phyloP scores from a whole-genome alignment of 2,113 vertebrate species.

The Ia io region DNA sequence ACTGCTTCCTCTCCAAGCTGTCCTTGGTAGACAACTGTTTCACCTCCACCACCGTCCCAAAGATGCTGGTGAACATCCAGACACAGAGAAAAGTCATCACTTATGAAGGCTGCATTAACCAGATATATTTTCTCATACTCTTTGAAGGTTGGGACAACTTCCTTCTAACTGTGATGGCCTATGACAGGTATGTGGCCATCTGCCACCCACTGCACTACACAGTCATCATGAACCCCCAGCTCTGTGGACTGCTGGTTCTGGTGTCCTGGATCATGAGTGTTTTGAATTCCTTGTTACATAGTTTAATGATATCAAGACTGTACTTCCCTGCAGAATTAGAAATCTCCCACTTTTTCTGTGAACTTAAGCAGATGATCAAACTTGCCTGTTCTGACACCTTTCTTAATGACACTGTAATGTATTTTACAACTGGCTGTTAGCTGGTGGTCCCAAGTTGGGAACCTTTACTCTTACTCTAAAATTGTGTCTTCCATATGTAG shows the following conservation, averaged over 20 bases:
- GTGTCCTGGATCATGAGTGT: not conserved
- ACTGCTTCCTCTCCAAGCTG: conserved; percentile 29
- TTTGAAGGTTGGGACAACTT: not conserved
- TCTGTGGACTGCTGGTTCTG: conserved; percentile 17
- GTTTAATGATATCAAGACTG: not conserved
- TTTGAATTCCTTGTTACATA: conserved; percentile 10
- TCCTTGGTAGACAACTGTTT: not conserved
- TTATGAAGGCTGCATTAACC: conserved; percentile 13
- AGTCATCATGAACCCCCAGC: not conserved
- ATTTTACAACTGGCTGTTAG: not conserved
- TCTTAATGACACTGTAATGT: not conserved
- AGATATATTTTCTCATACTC: conserved; percentile 29
- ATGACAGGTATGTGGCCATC: conserved; percentile 48
- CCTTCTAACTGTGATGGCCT: conserved; percentile 39
- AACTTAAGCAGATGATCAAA: too few species aligned
- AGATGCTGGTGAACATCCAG: conserved; percentile 48
- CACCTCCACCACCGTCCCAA: not conserved
- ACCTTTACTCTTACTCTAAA: conserved; percentile 4
- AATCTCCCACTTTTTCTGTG: too few species aligned
- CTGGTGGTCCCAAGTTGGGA: not conserved
- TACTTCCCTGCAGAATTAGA: not conserved
- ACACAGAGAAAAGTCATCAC: not conserved
- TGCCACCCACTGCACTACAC: conserved; percentile 21
- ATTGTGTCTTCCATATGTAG: not conserved
- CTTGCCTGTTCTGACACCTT: too few species aligned